phyloP scores from a whole-genome alignment of 2,888 invertebrate species.

The Drosophila borealis region DNA sequence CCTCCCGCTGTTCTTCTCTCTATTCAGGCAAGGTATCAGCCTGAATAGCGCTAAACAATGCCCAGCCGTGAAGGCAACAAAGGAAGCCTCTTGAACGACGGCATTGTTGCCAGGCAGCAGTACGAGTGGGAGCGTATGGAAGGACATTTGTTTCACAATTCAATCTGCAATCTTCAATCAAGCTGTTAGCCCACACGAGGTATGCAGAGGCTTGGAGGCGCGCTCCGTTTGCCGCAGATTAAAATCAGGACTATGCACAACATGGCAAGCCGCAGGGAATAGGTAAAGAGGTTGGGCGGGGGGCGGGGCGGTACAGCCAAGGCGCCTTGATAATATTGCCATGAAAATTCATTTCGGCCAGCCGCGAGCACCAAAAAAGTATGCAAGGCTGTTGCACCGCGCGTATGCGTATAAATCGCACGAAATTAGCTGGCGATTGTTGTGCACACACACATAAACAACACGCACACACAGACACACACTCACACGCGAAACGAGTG shows the following conservation, averaged over 20 bases:
- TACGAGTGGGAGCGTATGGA: slow-evolving; percentile 24
- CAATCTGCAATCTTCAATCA: slow-evolving; percentile 64
- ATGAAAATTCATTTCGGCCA: slow-evolving; percentile 58
- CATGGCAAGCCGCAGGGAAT: slow-evolving; percentile 10
- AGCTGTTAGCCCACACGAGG: slow-evolving; percentile 10
- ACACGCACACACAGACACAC: slow-evolving; percentile 4
- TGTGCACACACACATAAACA: slow-evolving; percentile 30
- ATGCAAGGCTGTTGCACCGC: slow-evolving; percentile 39
- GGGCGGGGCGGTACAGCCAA: neutral
- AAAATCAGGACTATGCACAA: slow-evolving; percentile 38
- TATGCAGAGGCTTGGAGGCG: neutral
- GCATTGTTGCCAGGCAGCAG: slow-evolving; percentile 30
- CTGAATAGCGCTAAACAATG: slow-evolving; percentile 52
- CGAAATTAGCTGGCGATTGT: slow-evolving; percentile 69
- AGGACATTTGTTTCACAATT: slow-evolving; percentile 58
- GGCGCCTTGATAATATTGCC: slow-evolving; percentile 45
- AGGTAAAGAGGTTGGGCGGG: neutral
- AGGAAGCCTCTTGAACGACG: slow-evolving; percentile 24
- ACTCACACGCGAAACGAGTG: slow-evolving; percentile 32
- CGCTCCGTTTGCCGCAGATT: slow-evolving; percentile 33
- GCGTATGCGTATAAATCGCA: slow-evolving; percentile 54
- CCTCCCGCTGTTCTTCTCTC: neutral
- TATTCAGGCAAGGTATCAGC: slow-evolving; percentile 26
- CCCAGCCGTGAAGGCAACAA: slow-evolving; percentile 36
- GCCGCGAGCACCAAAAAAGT: slow-evolving; percentile 38